A percentile compares a stretch with the other conserved stretches of the same genome.
These are phyloP conservation scores for Bombus sylvicola DNA, from an alignment of 1,140 invertebrate genomes.

Conservation along the genomic window DNA sequence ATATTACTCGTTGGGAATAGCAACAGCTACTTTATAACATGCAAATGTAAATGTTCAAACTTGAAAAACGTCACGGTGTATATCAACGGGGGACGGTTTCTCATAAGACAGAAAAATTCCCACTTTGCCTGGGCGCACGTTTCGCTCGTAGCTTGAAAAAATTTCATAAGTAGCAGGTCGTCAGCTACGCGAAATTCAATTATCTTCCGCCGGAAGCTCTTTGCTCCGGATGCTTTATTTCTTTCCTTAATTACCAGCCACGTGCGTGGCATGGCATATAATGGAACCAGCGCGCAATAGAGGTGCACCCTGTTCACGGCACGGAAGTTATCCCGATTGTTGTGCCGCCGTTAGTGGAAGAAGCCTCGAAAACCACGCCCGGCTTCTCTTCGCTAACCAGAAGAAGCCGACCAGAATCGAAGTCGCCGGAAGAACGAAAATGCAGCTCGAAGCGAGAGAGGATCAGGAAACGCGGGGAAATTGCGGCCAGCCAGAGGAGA, in stretches of 20 bases:
- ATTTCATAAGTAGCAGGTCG: neutral
- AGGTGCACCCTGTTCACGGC: neutral
- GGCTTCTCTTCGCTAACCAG: neutral
- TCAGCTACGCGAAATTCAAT: slow-evolving; percentile 7
- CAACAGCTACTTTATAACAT: neutral
- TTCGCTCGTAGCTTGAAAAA: neutral
- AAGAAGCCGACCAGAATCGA: slow-evolving; percentile 49
- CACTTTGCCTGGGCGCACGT: neutral
- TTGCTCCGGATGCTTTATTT: neutral
- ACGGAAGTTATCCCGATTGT: neutral
- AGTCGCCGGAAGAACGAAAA: neutral
- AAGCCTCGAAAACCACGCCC: neutral
- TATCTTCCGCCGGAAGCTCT: neutral
- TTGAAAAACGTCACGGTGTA: neutral
- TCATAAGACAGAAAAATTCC: neutral
- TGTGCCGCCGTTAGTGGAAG: neutral
- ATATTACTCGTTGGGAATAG: neutral
- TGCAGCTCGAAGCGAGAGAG: neutral
- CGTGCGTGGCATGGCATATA: neutral
- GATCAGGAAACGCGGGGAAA: slow-evolving; percentile 55
- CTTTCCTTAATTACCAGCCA: neutral
- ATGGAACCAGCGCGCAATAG: neutral
- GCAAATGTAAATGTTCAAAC: neutral
- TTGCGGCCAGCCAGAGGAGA: slow-evolving; percentile 45
- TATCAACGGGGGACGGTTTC: neutral